Base-by-base conservation (phyloP, 2,113 vertebrate species). In the Oryzias celebensis region DNA sequence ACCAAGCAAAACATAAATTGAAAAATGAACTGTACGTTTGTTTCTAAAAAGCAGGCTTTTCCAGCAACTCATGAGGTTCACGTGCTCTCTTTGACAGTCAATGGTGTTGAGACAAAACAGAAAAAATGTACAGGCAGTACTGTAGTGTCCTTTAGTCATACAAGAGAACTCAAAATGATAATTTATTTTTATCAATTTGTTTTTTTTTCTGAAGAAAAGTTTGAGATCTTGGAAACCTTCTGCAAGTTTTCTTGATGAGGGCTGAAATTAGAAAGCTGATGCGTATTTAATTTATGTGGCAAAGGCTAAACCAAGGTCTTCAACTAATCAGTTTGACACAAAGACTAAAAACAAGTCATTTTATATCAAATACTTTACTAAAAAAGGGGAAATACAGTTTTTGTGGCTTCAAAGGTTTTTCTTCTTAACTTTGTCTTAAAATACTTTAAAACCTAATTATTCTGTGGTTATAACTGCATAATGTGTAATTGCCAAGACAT, bases 71-170 rank as follows among this genome's bases (percentile, higher is more conserved):
- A 8, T 52, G n/a, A 62, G 43, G 36, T 54, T 44, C 42, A 61
- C 66, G 50, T 52, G 24, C 65, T 59, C 69, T 53, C 26, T 44
- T 47, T 62, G 60, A 71, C 64, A 59, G 46, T 58, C 17, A 45
- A 49, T 54, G 56, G 47, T 36, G 36, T 36, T 67, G 57, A 65
- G 55, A 81, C 14, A 45, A 77, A 53, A 12, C 52, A 4, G 6
- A 18, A 23, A 43, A 53, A 52, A 59, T 66, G 48, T 46, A 36
- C 36, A 36, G 46, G 65, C 45, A 22, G 47, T 52, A 31, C 42
- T 42, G 78, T 82, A 87, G 84, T 83, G 83, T 82, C 47, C 23
- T 71, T 73, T 65, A 71, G 65, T 72, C 46, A n/a, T 15, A 23
- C 22, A 45, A 16, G 49, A 74, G 67, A 51, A 46, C 17, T 60